phyloP scores from a whole-genome alignment of 2,888 invertebrate genomes.

The Drosophila putrida region DNA sequence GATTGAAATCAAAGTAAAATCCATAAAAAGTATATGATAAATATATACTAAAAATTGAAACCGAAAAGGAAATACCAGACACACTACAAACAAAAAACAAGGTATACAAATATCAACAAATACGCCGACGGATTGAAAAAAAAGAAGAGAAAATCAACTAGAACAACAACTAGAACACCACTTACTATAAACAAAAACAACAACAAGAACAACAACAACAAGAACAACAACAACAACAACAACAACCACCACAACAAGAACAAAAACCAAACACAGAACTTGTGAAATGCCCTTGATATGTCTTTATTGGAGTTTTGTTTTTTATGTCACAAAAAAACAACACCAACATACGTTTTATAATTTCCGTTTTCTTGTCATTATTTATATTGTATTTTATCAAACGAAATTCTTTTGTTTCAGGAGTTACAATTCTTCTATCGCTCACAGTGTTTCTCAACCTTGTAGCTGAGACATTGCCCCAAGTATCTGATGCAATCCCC shows the following conservation, averaged over 20 bases:
- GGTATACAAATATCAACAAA: constrained; percentile 3
- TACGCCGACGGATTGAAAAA: constrained; percentile 1
- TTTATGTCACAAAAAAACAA: constrained; percentile 51
- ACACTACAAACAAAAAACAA: constrained; percentile 2
- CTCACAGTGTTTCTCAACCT: constrained; percentile 99
- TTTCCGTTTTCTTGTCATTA: constrained; percentile 67
- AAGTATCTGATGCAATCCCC: constrained; percentile 99
- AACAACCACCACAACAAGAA: constrained; percentile 23
- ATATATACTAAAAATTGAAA: constrained; percentile 39
- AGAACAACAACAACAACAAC: constrained; percentile 29
- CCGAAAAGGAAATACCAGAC: constrained; percentile 19
- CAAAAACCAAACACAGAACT: constrained; percentile 41
- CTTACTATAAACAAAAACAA: constrained; percentile 14
- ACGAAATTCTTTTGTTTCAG: constrained; percentile 89
- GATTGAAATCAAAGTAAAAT: constrained; percentile 38
- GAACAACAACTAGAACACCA: constrained; percentile 41
- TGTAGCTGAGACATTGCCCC: constrained; percentile 99
- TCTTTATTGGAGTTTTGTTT: constrained; percentile 58
- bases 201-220: constrained; percentile 24
- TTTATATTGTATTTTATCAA: constrained; percentile 77
- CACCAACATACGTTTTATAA: constrained; percentile 68
- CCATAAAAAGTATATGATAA: constrained; percentile 50
- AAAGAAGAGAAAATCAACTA: constrained; percentile 20
- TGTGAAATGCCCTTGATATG: constrained; percentile 52
- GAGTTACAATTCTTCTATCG: constrained; percentile 99